These are phyloP conservation scores for Argyra leucocephala DNA, from an alignment of 2,888 invertebrate genomes.

Conservation along the genomic window DNA sequence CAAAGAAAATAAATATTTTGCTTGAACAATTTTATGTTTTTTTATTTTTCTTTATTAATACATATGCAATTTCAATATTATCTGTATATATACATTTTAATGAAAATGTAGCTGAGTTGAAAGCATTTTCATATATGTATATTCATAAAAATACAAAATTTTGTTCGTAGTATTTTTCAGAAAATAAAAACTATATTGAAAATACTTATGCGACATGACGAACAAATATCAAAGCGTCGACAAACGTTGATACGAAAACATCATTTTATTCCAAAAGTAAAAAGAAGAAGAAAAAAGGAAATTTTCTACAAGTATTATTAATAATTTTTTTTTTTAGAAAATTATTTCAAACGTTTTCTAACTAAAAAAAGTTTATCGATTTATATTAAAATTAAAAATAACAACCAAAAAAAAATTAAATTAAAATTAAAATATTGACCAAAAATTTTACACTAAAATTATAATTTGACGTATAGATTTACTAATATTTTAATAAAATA, in stretches of 20 bases:
- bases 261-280: constrained; percentile 27
- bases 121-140: too few species aligned
- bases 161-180: too few species aligned
- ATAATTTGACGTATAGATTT: constrained; percentile 14
- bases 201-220: constrained; percentile 28
- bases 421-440: too few species aligned
- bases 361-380: background rate
- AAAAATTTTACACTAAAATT: background rate
- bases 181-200: background rate
- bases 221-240: constrained; percentile 42
- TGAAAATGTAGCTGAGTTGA: too few species aligned
- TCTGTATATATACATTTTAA: too few species aligned
- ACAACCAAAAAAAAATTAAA: background rate
- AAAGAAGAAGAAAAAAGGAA: constrained; percentile 19
- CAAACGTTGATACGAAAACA: constrained; percentile 46
- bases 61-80: too few species aligned
- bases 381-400: background rate
- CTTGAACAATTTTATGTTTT: too few species aligned
- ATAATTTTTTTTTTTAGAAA: background rate
- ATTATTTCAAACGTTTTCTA: background rate
- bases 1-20: too few species aligned
- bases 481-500: constrained; percentile 8
- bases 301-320: background rate
- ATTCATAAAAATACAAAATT: too few species aligned
- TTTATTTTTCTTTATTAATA: too few species aligned